Evolutionary conservation across 2,888 invertebrate genomes (phyloP), one percentile per base, ranked within the genome.

Genomic region (Trachelus tabidus): DNA sequence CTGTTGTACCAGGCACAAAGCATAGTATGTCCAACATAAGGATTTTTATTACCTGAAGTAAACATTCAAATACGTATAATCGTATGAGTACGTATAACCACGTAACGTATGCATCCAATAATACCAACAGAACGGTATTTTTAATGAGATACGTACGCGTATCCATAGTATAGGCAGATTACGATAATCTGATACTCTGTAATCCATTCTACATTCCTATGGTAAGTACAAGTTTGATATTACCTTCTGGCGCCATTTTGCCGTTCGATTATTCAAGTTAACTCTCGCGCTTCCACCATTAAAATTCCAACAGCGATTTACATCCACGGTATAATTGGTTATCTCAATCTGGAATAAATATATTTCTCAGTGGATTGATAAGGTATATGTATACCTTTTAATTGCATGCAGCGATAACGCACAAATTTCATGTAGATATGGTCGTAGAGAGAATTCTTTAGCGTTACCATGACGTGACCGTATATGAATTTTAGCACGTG

Each of bases 1-100:
- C 84, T 81, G 82, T 83, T 79, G 78, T 77, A 81, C 75, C 80
- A 78, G 77, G 81, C 78, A 79, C 76, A 23, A 23, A 56, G 23
- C 9, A 9, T 56, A 9, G 9, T 56, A 23, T 56, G 23, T 56
- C 9, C 9, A 9, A 23, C 23, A 6, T 23, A 0, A 56, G 9
- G 56, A 23, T 56, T 56, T 15, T 15, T 56, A 56, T 56, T 23
- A 56, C 23, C 23, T 6, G 23, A 9, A 9, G 23, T 23, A 56
- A 56, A 56, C 23, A 56, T 56, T 56, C 56, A 9, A 23, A 23
- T 56, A 23, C 23, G 56, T 56, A 56, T 56, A 9, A 56, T 2
- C 56, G 9, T 23, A 23, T 6, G 40, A 2, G 40, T 23, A 56
- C 23, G 9, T 56, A 2, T 56, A 56, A 2, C 56, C 23, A 23